Base-by-base conservation (phyloP, 1,140 invertebrate species). In the Cotesia chilonis region DNA sequence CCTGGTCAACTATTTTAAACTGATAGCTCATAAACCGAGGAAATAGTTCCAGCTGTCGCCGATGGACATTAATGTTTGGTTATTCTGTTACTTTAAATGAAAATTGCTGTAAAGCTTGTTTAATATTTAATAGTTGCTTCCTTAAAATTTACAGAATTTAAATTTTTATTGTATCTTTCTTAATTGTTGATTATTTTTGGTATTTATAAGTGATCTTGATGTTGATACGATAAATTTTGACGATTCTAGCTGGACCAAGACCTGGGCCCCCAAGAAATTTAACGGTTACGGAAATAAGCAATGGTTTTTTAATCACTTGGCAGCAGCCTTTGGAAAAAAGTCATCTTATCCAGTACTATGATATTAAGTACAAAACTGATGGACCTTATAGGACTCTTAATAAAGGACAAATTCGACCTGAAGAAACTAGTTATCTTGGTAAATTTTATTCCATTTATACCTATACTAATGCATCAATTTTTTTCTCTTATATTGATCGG, bases 281-380 rank as follows among this genome's bases (percentile, higher is more conserved):
- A 61, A 95, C 95, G 52, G 93, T 97, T 35, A 92, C 92, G 14
- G 94, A 95, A 87, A 90, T 94, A 67, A 91, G 91, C 79, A 94
- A 95, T 83, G 95, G 95, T 64, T 95, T 95, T 84, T 89, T 96
- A 47, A 94, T 97, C 78, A 92, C 92, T 75, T 98, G 95, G 96
- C 91, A 93, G 83, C 90, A 92, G 69, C 95, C 96, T n/a, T 75
- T 91, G 59, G 93, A 95, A 81, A 90, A 91, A 74, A 90, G 91
- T 20, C 90, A 94, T 77, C 89, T 95, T 20, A 92, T 97, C 74
- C 93, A 95, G 83, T 95, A 95, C 88, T 98, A 97, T 85, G 94
- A 93, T 59, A 95, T 97, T 83, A 95, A 96, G 85, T 96, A 95
- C 88, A 92, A 92, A 81, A 94, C 93, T 20, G 94, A 96, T 84